Evolutionary conservation across 2,797 vertebrate species (phyloP).

Genomic region (Peromyscus eremicus): DNA sequence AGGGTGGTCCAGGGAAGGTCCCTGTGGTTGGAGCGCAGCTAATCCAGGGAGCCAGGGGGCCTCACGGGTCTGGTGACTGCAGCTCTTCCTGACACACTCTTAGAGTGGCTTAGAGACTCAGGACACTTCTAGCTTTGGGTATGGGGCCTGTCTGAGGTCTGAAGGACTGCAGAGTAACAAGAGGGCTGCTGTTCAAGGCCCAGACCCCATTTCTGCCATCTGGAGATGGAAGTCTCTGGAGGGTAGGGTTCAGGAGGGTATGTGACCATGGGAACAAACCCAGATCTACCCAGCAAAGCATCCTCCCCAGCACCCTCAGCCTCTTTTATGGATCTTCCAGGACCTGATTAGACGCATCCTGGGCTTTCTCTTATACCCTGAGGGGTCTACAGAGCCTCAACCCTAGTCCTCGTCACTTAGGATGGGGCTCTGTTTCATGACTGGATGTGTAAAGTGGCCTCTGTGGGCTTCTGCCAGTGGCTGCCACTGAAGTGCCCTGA

Average conservation of each 20-base stretch:
- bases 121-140: neutral
- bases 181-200: neutral
- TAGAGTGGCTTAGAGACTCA: neutral
- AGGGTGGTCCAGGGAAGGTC: neutral
- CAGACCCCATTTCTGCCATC: neutral
- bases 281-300: accelerated
- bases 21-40: neutral
- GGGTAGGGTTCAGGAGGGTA: accelerated
- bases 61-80: accelerated
- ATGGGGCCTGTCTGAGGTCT: accelerated
- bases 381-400: neutral
- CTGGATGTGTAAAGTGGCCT: neutral
- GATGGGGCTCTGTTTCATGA: neutral
- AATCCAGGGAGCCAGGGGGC: neutral
- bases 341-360: accelerated
- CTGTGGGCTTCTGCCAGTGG: accelerated
- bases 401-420: accelerated
- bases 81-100: neutral
- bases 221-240: accelerated
- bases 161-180: neutral
- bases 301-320: too few species aligned
- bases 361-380: neutral
- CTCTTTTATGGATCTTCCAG: too few species aligned
- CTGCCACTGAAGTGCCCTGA: neutral
- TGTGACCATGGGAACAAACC: neutral